Evolutionary conservation across 37 sponge, comb jelly and placozoan species (phyloP).

Genomic region (Spongilla lacustris): DNA sequence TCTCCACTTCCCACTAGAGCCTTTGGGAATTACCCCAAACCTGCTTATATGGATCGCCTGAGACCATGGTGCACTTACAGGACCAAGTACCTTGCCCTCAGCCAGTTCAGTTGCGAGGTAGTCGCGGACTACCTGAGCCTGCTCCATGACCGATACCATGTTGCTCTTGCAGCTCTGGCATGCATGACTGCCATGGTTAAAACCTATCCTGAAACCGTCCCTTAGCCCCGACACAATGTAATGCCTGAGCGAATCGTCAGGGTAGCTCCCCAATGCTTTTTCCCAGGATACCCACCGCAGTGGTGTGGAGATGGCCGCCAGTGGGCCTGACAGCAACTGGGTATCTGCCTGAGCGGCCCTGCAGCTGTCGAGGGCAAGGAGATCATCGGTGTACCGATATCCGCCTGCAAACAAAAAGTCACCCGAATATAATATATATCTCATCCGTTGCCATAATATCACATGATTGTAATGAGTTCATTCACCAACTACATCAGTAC

Average conservation of each 20-base stretch:
- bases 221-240: slow-evolving; percentile 7
- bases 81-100: slow-evolving; percentile 17
- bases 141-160: slow-evolving; percentile 4
- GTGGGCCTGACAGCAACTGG: not conserved
- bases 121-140: not conserved
- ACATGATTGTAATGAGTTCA: too few species aligned
- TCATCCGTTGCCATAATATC: too few species aligned
- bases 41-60: not conserved
- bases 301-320: not conserved
- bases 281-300: slow-evolving; percentile 14
- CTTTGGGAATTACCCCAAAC: too few species aligned
- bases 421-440: too few species aligned
- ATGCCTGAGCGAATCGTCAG: not conserved
- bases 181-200: not conserved
- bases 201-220: slow-evolving; percentile 11
- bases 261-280: not conserved
- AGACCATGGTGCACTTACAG: not conserved
- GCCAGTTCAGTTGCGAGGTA: not conserved
- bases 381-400: not conserved
- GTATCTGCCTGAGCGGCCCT: not conserved
- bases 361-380: not conserved
- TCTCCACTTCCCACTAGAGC: too few species aligned
- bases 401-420: not conserved
- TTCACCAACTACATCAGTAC: too few species aligned
- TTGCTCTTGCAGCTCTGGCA: not conserved